Evolutionary conservation across 2,797 vertebrate species (phyloP), one percentile per base, ranked within the genome.

Genomic region (Pangasius sanitwongsei): DNA sequence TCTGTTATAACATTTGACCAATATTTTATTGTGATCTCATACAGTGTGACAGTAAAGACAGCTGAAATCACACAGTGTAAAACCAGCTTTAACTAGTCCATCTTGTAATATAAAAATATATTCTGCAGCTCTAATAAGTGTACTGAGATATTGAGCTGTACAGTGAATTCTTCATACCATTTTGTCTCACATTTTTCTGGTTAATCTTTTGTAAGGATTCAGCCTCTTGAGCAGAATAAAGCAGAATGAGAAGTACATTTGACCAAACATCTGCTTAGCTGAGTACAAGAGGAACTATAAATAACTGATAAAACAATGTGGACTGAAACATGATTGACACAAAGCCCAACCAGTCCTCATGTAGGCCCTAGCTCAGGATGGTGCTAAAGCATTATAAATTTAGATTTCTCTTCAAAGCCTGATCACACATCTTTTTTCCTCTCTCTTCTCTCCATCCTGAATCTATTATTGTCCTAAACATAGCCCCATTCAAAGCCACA

Each of bases 371-470:
- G 69, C 85, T 80, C 44, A 81, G 82, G 80, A 82, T 81, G 88
- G 83, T 41, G 78, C 88, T 86, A 61, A 67, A 70, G 57, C 59
- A 25, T 85, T 86, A 28, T 82, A 77, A 83, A 70, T 67, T 65
- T n/a, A 23, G 16, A 48, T 82, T 41, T 69, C 20, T 85, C 23
- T 15, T 44, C 37, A 65, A 65, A 65, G 37, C 59, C 59, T n/a
- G 81, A 83, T 63, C 59, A 65, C 81, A 48, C 2, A 5, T 57
- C 34, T 81, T 81, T 57, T 57, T 80, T 28, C 4, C 20, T 37
- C 34, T 82, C 23, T 83, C 15, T 78, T 31, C 70, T 85, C 16
- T n/a, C 57, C 59, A 55, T 53, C 15, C 44, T 37, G 57, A 86
- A 70, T 72, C 12, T 72, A 86, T 63, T 48, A 65, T n/a, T 50